These are phyloP conservation scores for Entomobrya proxima DNA, from an alignment of 2,888 invertebrate genomes.

Conservation along the genomic window DNA sequence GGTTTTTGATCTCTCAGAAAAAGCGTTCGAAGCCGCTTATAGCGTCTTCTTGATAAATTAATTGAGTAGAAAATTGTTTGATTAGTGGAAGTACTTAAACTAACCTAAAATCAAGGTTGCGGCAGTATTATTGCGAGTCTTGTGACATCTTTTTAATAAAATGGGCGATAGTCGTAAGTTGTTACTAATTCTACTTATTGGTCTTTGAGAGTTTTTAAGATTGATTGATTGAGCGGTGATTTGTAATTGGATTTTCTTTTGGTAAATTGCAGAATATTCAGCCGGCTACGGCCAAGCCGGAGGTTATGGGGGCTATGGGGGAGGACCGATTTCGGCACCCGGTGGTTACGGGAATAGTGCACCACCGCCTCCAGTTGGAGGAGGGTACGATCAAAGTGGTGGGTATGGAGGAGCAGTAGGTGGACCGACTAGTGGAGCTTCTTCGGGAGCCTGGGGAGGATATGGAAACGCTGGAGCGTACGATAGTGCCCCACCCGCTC, in stretches of 20 bases:
- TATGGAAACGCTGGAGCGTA: conserved; percentile 55
- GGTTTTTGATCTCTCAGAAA: too few species aligned
- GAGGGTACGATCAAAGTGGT: conserved; percentile 66
- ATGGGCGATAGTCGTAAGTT: conserved; percentile 57
- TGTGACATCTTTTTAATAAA: neutral
- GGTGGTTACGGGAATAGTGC: conserved; percentile 58
- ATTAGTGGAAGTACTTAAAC: too few species aligned
- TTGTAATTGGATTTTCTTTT: neutral
- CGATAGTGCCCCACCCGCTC: conserved; percentile 49
- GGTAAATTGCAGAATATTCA: conserved; percentile 56
- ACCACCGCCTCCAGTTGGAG: conserved; percentile 64
- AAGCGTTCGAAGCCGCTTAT: too few species aligned
- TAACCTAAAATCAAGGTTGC: too few species aligned
- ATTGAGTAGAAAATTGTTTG: too few species aligned
- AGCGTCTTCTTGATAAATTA: too few species aligned
- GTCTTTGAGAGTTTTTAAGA: neutral
- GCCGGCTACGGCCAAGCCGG: conserved; percentile 65
- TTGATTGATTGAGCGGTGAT: neutral
- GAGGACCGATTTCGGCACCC: conserved; percentile 38
- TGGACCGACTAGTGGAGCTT: conserved; percentile 52
- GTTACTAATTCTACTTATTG: neutral
- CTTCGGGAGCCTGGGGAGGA: conserved; percentile 59
- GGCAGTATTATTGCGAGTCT: neutral
- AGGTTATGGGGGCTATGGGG: conserved; percentile 58
- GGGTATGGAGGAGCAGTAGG: conserved; percentile 55